Percentiles rank a stretch among this genome's conserved stretches.
Evolutionary conservation across 2,797 vertebrate species (phyloP).

Genomic region (Anabas testudineus): DNA sequence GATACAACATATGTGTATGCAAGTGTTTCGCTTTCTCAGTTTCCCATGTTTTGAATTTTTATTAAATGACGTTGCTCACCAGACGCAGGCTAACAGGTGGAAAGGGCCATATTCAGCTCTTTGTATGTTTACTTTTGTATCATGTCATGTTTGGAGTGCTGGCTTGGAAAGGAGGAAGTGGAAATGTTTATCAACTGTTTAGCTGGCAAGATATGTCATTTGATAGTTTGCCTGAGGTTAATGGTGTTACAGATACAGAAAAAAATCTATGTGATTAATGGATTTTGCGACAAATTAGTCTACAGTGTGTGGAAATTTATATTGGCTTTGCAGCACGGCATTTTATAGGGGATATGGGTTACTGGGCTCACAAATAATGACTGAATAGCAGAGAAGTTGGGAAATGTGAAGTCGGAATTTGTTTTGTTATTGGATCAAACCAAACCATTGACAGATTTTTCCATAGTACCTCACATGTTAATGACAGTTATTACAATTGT

Average conservation of each 20-base stretch:
- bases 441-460: slow-evolving; percentile 57
- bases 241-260: neutral
- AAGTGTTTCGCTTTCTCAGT: slow-evolving; percentile 37
- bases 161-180: slow-evolving; percentile 37
- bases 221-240: slow-evolving; percentile 28
- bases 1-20: slow-evolving; percentile 20
- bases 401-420: slow-evolving; percentile 55
- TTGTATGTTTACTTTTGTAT: slow-evolving; percentile 38
- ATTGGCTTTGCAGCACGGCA: slow-evolving; percentile 10
- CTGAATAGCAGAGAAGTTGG: slow-evolving; percentile 41
- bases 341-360: slow-evolving; percentile 46
- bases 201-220: slow-evolving; percentile 36
- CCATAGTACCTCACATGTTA: slow-evolving; percentile 57
- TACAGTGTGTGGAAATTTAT: slow-evolving; percentile 22
- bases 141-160: slow-evolving; percentile 26
- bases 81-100: slow-evolving; percentile 35
- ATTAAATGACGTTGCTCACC: slow-evolving; percentile 26
- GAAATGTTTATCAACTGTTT: slow-evolving; percentile 53
- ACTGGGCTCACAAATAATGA: slow-evolving; percentile 52
- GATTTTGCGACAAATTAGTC: slow-evolving; percentile 42
- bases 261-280: slow-evolving; percentile 21
- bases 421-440: slow-evolving; percentile 54
- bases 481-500: slow-evolving; percentile 55
- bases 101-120: slow-evolving; percentile 5
- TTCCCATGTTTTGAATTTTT: slow-evolving; percentile 56